A percentile compares a stretch with the other conserved stretches of the same genome.
Conservation (phyloP, 2,888 invertebrate genomes). For the Eupelmus urozonus region DNA sequence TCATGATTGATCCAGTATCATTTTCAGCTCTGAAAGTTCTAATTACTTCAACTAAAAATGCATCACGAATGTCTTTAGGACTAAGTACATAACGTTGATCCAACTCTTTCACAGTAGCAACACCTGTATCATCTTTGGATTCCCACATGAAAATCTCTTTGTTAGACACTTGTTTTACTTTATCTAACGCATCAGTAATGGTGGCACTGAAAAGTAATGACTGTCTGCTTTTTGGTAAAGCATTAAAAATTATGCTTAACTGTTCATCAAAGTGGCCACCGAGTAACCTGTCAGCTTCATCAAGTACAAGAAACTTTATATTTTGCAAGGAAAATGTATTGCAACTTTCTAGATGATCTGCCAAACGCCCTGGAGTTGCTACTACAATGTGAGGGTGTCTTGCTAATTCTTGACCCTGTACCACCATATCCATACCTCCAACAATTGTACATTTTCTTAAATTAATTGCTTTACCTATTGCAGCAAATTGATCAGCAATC, state of each 20-base stretch:
- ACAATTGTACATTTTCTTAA: conserved; percentile 91
- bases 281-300: conserved; percentile 95
- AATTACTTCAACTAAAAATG: conserved; percentile 91
- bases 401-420: conserved; percentile 90
- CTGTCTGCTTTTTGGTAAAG: conserved; percentile 88
- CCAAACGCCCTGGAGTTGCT: conserved; percentile 96
- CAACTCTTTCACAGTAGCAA: conserved; percentile 92
- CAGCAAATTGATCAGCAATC: conserved; percentile 96
- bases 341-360: conserved; percentile 94
- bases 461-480: conserved; percentile 92
- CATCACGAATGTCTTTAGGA: conserved; percentile 94
- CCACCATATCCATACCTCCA: conserved; percentile 96
- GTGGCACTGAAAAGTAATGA: conserved; percentile 97
- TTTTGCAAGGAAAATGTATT: conserved; percentile 88
- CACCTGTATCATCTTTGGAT: conserved; percentile 82
- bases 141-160: conserved; percentile 77
- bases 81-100: conserved; percentile 94
- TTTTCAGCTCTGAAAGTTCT: conserved; percentile 86
- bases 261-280: conserved; percentile 91
- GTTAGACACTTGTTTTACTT: conserved; percentile 81
- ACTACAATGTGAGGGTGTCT: conserved; percentile 95
- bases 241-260: conserved; percentile 87
- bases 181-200: conserved; percentile 89
- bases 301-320: conserved; percentile 92
- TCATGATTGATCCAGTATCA: conserved; percentile 90